These are phyloP conservation scores for Microctenopoma lineatum DNA, from an alignment of 2,797 vertebrate genomes.

Conservation along the genomic window DNA sequence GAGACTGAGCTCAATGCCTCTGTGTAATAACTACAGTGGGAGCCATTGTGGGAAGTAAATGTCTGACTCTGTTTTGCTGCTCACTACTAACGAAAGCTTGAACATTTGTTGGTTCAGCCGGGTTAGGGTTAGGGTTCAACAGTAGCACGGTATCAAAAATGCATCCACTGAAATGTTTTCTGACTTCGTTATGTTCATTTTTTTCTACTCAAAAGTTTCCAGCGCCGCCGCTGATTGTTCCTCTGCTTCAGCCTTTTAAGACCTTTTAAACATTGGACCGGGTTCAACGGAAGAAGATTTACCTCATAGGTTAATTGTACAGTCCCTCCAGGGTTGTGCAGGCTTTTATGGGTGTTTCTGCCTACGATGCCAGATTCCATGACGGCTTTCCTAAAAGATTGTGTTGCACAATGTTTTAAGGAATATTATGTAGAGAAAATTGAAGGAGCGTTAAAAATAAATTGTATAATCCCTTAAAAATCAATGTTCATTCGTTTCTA, in stretches of 20 bases:
- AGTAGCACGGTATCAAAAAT: not conserved
- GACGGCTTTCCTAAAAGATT: no score
- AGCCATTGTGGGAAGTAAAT: conserved; percentile 55
- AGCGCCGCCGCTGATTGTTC: not conserved
- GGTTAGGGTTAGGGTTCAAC: not conserved
- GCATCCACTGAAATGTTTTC: not conserved
- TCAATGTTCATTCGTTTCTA: no score
- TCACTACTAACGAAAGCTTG: not conserved
- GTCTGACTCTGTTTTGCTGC: conserved; percentile 22
- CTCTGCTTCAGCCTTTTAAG: not conserved
- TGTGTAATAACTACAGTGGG: conserved; percentile 67
- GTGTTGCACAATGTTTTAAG: no score
- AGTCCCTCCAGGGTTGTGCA: no score
- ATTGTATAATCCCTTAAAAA: no score
- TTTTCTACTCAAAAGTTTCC: not conserved
- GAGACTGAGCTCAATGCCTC: conserved; percentile 64
- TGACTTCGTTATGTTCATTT: not conserved
- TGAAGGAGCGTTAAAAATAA: no score
- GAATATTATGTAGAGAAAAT: no score
- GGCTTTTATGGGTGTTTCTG: no score
- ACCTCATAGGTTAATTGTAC: no score
- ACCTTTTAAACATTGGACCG: not conserved
- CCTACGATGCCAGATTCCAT: no score
- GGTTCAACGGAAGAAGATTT: no score
- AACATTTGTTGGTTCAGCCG: not conserved